Conservation (phyloP, 1,140 invertebrate genomes). For the Pseudomyrmex flavicornis region DNA sequence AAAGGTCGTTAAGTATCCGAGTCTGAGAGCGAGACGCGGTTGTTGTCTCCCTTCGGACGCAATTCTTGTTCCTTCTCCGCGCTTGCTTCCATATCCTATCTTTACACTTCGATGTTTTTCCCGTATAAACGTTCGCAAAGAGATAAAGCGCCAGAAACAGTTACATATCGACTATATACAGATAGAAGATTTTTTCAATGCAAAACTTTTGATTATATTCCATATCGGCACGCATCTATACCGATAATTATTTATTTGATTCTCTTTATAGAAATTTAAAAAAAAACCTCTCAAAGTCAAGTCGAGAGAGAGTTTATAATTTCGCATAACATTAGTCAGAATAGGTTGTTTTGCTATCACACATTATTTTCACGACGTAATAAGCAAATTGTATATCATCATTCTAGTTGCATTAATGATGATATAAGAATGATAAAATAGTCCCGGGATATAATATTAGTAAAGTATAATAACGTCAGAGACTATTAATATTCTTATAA, state of each 20-base stretch:
- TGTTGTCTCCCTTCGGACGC: neutral
- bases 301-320: neutral
- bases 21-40: neutral
- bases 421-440: no score
- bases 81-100: neutral
- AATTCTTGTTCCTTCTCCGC: neutral
- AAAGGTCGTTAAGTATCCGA: slow-evolving; percentile 17
- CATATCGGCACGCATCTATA: no score
- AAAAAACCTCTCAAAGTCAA: slow-evolving; percentile 21
- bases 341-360: neutral
- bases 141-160: neutral
- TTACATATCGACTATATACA: neutral
- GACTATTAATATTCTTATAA: slow-evolving; percentile 41
- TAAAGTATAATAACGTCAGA: slow-evolving; percentile 22
- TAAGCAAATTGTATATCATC: slow-evolving; percentile 15
- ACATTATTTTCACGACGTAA: neutral
- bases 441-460: neutral
- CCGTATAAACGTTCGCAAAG: neutral
- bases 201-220: neutral
- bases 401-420: neutral
- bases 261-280: neutral
- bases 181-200: neutral
- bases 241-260: no score
- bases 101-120: neutral
- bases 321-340: slow-evolving; percentile 10